Evolutionary conservation across 1,140 invertebrate species (phyloP), one percentile per base, ranked within the genome.

Genomic region (Drosophila triauraria): DNA sequence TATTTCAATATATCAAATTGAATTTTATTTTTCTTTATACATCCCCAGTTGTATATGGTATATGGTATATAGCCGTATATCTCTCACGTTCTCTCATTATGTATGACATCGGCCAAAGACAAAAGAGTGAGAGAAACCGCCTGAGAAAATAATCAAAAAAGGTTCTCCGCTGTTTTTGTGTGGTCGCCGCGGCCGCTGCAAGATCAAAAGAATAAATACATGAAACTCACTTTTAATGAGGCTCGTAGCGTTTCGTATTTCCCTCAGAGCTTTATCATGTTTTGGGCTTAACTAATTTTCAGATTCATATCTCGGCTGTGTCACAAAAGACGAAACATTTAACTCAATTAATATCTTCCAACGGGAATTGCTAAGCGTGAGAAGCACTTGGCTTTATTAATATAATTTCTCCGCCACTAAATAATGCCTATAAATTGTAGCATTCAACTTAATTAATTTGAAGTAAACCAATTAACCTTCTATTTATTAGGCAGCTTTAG

Each of bases 21-120:
- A 20, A 38, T 40, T 23, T 15, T 38, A 0, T 13, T 40, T 0
- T 20, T 56, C 20, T 0, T 1, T 15, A 6, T n/a, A 23, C 32
- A 56, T 56, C 20, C 32, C 35, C 12, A 54, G 13, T 3, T n/a
- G 9, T 56, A 56, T 40, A 6, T n/a, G n/a, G 43, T 43, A 63
- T 76, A 74, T 86, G 71, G 60, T 75, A 53, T 74, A 62, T 77
- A 51, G 23, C 20, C 40, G 13, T 77, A 51, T 46, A 65, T 80
- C 32, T 32, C 8, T 32, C 70, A 62, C 64, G 35, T 75, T 88
- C 78, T 88, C 61, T 80, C 72, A 87, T 90, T 88, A 88, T 84
- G 62, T 58, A 81, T 80, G 78, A 32, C 67, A 50, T 30, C 15
- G 47, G 40, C 43, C 35, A 57, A 15, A 78, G 64, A 85, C 81